Conservation (phyloP, 2,797 vertebrate species). For the Pteronotus mesoamericanus region DNA sequence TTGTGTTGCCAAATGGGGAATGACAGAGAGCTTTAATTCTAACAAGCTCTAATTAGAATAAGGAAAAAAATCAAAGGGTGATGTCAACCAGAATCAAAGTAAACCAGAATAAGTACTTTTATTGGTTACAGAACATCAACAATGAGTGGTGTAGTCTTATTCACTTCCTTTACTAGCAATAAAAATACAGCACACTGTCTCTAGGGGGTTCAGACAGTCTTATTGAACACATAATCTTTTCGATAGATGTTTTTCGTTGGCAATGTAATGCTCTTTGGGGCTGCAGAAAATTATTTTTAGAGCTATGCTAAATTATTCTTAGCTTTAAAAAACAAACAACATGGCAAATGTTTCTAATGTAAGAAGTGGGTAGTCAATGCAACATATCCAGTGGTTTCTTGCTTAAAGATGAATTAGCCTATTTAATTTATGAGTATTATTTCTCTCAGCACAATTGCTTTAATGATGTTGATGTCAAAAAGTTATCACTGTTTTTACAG, state of each 20-base stretch:
- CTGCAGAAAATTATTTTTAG: conserved; percentile 52
- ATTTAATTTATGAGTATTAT: conserved; percentile 34
- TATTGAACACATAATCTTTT: conserved; percentile 62
- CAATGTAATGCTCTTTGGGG: conserved; percentile 65
- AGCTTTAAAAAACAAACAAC: conserved; percentile 25
- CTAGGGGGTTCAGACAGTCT: conserved; percentile 49
- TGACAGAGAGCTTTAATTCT: conserved; percentile 71
- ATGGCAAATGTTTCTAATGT: conserved; percentile 25
- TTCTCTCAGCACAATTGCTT: conserved; percentile 35
- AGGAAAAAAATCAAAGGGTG: conserved; percentile 45
- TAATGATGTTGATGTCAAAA: background rate
- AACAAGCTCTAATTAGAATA: conserved; percentile 71
- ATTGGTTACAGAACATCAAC: conserved; percentile 65
- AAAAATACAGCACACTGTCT: conserved; percentile 63
- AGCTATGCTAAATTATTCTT: conserved; percentile 38
- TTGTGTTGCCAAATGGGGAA: conserved; percentile 67
- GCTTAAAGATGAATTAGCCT: background rate
- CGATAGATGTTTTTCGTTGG: conserved; percentile 61
- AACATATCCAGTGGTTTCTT: background rate
- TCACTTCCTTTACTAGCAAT: conserved; percentile 65
- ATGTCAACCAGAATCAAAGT: conserved; percentile 71
- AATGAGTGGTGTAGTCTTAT: conserved; percentile 58
- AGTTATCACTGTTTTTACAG: background rate
- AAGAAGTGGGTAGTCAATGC: background rate
- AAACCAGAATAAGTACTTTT: conserved; percentile 67